Percentiles rank a stretch among this genome's conserved stretches.
phyloP scores from a whole-genome alignment of 1,140 invertebrate genomes.

The Drosophila oshimai region DNA sequence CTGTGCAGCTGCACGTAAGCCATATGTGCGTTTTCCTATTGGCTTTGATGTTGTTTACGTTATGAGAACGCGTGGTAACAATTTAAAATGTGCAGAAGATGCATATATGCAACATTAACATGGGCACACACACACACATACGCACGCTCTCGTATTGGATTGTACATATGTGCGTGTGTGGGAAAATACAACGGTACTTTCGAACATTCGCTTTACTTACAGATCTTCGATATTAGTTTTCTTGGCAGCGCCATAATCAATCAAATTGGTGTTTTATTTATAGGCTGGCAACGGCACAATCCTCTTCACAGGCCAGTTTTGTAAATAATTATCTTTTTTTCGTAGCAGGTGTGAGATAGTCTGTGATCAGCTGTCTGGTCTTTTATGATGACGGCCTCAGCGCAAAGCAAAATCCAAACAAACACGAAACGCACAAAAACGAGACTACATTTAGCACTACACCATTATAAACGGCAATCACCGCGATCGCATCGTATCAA shows the following conservation, averaged over 20 bases:
- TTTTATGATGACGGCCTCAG: conserved; percentile 13
- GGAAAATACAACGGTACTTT: conserved; percentile 48
- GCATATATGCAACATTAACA: not conserved
- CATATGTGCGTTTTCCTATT: not conserved
- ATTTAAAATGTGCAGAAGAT: conserved; percentile 4
- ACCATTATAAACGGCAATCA: conserved; percentile 37
- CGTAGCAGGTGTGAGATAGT: conserved; percentile 69
- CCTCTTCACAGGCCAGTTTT: conserved; percentile 9
- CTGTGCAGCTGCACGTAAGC: not conserved
- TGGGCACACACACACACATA: conserved; percentile 4
- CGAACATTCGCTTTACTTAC: conserved; percentile 64
- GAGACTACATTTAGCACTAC: conserved; percentile 4
- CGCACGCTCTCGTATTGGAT: not conserved
- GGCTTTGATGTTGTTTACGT: not conserved
- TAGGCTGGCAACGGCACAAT: conserved; percentile 2
- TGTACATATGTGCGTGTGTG: not conserved
- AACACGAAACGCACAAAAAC: conserved; percentile 28
- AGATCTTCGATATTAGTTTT: conserved; percentile 65
- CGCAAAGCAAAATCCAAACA: not conserved
- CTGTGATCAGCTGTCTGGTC: conserved; percentile 57
- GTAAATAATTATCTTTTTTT: conserved; percentile 50
- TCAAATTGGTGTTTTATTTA: conserved; percentile 43
- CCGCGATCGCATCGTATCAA: conserved; percentile 12
- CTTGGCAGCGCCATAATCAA: conserved; percentile 67
- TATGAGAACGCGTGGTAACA: not conserved